Evolutionary conservation across 2,113 vertebrate genomes (phyloP).

Genomic region (Trogon surrucura): DNA sequence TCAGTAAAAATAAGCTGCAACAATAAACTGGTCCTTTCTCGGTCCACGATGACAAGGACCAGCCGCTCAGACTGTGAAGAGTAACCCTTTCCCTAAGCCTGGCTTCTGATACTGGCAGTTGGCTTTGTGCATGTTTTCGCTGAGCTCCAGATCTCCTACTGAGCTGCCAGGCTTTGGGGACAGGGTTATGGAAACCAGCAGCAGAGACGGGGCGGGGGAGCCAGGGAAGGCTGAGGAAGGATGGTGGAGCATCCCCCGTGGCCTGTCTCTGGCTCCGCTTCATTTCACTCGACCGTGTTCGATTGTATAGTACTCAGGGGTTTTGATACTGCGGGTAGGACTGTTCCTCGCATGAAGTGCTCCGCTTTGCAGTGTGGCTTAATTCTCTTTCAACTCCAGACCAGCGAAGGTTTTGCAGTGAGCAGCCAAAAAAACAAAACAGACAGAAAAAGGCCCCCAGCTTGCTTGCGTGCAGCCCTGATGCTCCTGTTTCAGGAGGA

Average conservation of each 20-base stretch:
- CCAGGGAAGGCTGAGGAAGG: neutral
- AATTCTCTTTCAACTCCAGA: neutral
- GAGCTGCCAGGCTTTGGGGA: conserved; percentile 30
- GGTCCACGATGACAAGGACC: neutral
- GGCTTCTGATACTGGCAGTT: neutral
- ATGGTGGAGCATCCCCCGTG: neutral
- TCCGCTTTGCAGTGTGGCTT: neutral
- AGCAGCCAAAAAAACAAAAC: neutral
- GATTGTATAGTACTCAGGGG: conserved; percentile 75
- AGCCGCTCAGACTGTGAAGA: conserved; percentile 67
- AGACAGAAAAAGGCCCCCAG: neutral
- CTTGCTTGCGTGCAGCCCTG: neutral
- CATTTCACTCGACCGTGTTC: neutral
- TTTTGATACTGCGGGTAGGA: conserved; percentile 62
- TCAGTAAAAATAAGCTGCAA: conserved; percentile 73
- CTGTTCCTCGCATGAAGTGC: neutral
- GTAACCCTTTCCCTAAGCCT: neutral
- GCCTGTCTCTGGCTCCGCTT: neutral
- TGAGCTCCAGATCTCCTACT: conserved; percentile 15
- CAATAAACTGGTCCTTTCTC: conserved; percentile 28
- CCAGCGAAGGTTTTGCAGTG: neutral
- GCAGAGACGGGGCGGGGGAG: neutral
- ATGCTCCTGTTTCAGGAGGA: neutral
- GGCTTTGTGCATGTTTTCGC: neutral
- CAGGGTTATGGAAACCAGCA: conserved; percentile 43